Evolutionary conservation across 2,113 vertebrate species (phyloP), one percentile per base, ranked within the genome.

Genomic region (Sisor rabdophorus): DNA sequence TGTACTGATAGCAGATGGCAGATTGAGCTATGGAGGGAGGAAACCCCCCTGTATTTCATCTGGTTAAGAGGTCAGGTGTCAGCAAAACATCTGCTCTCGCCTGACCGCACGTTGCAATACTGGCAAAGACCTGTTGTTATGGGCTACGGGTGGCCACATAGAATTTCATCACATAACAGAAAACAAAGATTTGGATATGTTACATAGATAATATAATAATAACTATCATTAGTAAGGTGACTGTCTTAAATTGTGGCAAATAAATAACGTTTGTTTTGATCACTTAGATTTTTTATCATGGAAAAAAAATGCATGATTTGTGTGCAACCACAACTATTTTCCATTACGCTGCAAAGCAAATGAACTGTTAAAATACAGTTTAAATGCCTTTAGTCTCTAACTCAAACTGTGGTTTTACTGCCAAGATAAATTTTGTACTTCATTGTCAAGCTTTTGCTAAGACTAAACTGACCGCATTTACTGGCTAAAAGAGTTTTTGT

Each of bases 41-140:
- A 94, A 87, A 71, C 90, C 91, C 88, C 88, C 83, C 84, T 80
- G 84, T 87, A 86, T 88, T 90, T 91, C 85, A 92, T 91, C 93
- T 94, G 89, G 91, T 88, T 84, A 64, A 30, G 91, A 50, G 94
- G 94, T 95, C 91, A 95, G 87, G 94, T 95, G 95, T 96, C 94
- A 12, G 77, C 69, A 86, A 88, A 93, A 91, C 95, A 97, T 98
- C 95, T 97, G 96, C 91, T 93, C 89, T 85, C 86, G 91, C 85
- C 89, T 86, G 77, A 87, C 89, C 82, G 86, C 28, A 67, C 93
- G 92, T 94, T 91, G 91, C 90, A 89, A 82, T 82, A 80, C 89
- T 90, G 88, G n/a, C 67, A 47, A 73, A 6, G 84, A 88, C 91
- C 87, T 90, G 88, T 94, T 93, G 93, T 85, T 86, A 89, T 53